A percentile compares a stretch with the other conserved stretches of the same genome.
These are phyloP conservation scores for Chloromyia formosa DNA, from an alignment of 2,888 invertebrate species.

Conservation along the genomic window DNA sequence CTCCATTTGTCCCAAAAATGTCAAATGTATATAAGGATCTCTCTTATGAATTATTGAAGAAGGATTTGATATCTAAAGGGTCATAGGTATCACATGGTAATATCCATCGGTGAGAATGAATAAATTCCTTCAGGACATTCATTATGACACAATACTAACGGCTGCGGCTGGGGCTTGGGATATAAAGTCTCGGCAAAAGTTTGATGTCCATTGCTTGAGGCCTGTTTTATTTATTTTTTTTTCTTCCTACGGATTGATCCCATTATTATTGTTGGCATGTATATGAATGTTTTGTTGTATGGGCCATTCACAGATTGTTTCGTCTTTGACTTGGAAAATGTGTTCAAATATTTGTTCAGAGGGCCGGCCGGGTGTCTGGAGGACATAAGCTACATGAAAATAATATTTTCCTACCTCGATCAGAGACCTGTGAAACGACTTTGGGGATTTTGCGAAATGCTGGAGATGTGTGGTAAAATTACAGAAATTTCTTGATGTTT, in stretches of 20 bases:
- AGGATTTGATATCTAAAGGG: neutral
- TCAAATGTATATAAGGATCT: conserved; percentile 25
- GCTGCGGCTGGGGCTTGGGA: neutral
- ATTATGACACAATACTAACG: conserved; percentile 12
- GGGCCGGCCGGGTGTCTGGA: too few species aligned
- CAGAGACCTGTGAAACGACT: conserved; percentile 28
- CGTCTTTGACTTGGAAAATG: neutral
- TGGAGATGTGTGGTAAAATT: neutral
- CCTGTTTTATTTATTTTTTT: too few species aligned
- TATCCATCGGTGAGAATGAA: neutral
- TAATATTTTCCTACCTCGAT: conserved; percentile 11
- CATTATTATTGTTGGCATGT: conserved; percentile 22
- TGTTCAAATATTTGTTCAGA: too few species aligned
- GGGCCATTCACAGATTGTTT: neutral
- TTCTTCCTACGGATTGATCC: conserved; percentile 22
- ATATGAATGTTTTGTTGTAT: neutral
- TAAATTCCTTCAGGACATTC: conserved; percentile 22
- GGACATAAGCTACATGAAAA: neutral
- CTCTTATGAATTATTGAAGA: conserved; percentile 44
- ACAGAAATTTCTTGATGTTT: too few species aligned
- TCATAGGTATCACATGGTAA: neutral
- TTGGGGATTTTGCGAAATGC: conserved; percentile 13
- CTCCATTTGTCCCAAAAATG: neutral
- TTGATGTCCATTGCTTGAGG: too few species aligned
- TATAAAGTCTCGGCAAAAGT: too few species aligned